Evolutionary conservation across 2,113 vertebrate species (phyloP), one percentile per base, ranked within the genome.

Genomic region (Anhinga rufa): DNA sequence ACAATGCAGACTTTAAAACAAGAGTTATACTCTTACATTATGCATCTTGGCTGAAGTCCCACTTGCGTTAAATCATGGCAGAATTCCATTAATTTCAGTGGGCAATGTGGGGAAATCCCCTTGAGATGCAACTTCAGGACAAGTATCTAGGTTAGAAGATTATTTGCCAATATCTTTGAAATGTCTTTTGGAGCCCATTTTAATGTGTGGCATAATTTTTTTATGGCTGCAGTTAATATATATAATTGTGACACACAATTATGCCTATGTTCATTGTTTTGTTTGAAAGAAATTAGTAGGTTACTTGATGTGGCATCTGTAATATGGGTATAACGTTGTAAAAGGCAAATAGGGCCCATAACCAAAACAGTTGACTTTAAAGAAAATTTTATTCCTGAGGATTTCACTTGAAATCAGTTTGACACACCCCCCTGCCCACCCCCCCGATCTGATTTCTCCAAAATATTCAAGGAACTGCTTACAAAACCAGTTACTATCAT

Each of bases 351-450:
- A 76, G 13, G 25, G 9, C 36, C 12, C 14, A 3, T 75, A 78
- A 66, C 25, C 6, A 81, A 88, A 88, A 6, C 38, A 54, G 24
- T 38, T 96, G 96, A 87, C 98, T 97, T 90, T 80, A 70, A 78
- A 69, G 77, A 51, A n/a, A 88, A 31, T 52, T 28, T 61, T 88
- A 40, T 38, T 86, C 24, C 36, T 66, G 25, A 65, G 32, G 21
- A 70, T 78, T 81, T 72, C 29, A 78, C 0, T 5, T 42, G 46
- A 74, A 90, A 74, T 62, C 4, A 4, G 6, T 81, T 93, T 58
- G 7, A 7, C 46, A 17, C n/a, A n/a, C n/a, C 19, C 8, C 19
- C 19, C 19, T 48, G 9, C 46, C 46, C 19, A 9, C 19, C 19
- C 14, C 5, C 19, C 46, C 14, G 9, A 48, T 40, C 12, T 55